Base-by-base conservation (phyloP, 2,797 vertebrate genomes). In the Myotis planiceps region DNA sequence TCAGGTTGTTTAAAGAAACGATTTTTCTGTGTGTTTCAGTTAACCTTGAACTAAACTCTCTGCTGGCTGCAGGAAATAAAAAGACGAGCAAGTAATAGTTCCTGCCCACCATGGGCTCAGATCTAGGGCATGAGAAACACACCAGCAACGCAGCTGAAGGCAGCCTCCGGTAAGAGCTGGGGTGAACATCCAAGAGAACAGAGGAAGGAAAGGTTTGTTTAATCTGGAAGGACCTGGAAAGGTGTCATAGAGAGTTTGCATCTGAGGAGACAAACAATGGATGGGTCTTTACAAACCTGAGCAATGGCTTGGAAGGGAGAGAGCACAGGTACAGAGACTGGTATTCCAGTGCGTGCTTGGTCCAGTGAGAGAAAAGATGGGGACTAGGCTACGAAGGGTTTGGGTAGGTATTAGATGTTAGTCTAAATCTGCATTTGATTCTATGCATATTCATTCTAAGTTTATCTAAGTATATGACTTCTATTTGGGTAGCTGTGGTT, bases 1-100 rank as follows among this genome's bases (percentile, higher is more conserved):
- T 83, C 25, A 76, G 58, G 18, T 84, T 87, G 25, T 74, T 90
- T 81, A 45, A 95, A 84, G 42, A 85, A 96, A 91, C 34, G 18
- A 19, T 69, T 89, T 93, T 92, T 94, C 72, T 53, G 25, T 34
- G 72, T 55, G 4, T 37, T 55, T 79, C 32, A 29, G 23, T 86
- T 84, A 49, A 68, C 66, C 47, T 60, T 94, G 34, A 53, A 15
- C 63, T 80, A 69, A 83, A 37, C 79, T 86, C 19, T 69, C 42
- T 65, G 60, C 39, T 95, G 60, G 49, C 32, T 91, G 27, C 21
- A 91, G 78, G 37, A 94, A 88, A 74, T 58, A 78, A 87, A 81
- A 92, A 84, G 6, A 45, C 58, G 27, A 42, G 39, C 71, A 60
- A 82, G 66, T 63, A 72, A 45, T 51, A 19, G 65, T 49, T n/a